Base-by-base conservation (phyloP, 1,140 invertebrate genomes). In the Megalopta genalis region DNA sequence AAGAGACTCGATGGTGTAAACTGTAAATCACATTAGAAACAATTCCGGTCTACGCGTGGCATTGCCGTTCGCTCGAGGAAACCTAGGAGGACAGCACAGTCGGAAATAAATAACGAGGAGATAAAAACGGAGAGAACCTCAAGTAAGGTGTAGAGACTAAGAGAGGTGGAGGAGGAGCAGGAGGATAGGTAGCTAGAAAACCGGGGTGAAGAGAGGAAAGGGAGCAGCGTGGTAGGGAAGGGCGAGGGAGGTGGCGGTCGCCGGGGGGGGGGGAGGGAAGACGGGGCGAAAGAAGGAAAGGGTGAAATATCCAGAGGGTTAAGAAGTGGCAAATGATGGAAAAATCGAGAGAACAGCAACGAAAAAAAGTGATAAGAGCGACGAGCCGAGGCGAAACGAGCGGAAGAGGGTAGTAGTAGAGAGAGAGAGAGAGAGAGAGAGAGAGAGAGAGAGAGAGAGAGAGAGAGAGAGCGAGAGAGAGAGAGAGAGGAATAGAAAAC, bases 401-500 rank as follows among this genome's bases (percentile, higher is more conserved):
- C 39, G 39, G 12, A 42, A 42, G 39, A 42, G 39, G 39, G 39
- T 42, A 42, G 39, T 42, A 42, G 39, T 39, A 39, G 39, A 39
- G 39, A 39, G 63, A 6, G 62, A 52, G 46, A 8, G n/a, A n/a
- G n/a, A n/a, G n/a, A n/a, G 32, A 59, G 39, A 46, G 25, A 60
- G 59, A 42, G 32, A 27, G 63, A n/a, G 25, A 54, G 25, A 37
- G 25, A 9, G 21, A 49, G 3, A 60, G 27, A 5, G 12, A 37
- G 42, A 23, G 63, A 66, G 23, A n/a, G 23, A 37, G 25, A 27
- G 64, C 10, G 21, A 27, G 21, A 69, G 57, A 65, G 23, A 68
- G 57, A 65, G 57, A 74, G 67, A 62, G 71, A 69, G 66, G 52
- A 60, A 72, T 52, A 46, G 77, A 81, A 65, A 84, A 80, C 39